phyloP scores from a whole-genome alignment of 1,140 invertebrate species.

The Drusus annulatus region DNA sequence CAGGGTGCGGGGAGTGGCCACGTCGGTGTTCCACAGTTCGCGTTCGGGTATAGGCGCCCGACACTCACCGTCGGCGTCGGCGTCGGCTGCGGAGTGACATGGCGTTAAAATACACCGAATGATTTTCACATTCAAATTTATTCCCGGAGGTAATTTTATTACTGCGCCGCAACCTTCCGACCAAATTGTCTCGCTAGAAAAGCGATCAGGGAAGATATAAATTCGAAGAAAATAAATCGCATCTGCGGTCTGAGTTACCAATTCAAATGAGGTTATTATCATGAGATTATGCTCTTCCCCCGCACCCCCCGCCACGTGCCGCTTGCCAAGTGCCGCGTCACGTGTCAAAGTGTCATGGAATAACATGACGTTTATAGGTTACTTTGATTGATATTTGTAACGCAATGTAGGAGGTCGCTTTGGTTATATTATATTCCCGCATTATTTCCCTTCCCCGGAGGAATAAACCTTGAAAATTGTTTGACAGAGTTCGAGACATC shows the following conservation, averaged over 20 bases:
- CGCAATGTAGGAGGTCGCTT: neutral
- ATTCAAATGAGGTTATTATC: conserved; percentile 55
- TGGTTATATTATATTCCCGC: neutral
- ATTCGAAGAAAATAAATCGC: conserved; percentile 38
- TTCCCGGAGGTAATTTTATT: conserved; percentile 59
- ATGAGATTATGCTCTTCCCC: neutral
- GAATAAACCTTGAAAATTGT: no score
- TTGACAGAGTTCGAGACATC: no score
- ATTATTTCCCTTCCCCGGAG: neutral
- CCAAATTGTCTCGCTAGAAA: conserved; percentile 53
- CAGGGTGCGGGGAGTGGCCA: neutral
- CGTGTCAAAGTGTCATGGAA: conserved; percentile 12
- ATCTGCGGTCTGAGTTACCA: conserved; percentile 37
- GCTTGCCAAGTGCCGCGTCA: neutral
- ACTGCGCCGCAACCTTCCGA: conserved; percentile 48
- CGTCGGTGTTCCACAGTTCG: neutral
- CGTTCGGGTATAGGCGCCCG: neutral
- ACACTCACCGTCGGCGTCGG: conserved; percentile 12
- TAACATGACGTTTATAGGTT: neutral
- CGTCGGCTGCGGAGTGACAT: conserved; percentile 33
- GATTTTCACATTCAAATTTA: conserved; percentile 59
- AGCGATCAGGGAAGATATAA: conserved; percentile 44
- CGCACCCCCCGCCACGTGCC: neutral
- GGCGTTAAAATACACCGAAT: conserved; percentile 44
- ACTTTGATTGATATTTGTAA: conserved; percentile 29